Evolutionary conservation across 2,797 vertebrate genomes (phyloP), one percentile per base, ranked within the genome.

Genomic region (Hydrolagus colliei): DNA sequence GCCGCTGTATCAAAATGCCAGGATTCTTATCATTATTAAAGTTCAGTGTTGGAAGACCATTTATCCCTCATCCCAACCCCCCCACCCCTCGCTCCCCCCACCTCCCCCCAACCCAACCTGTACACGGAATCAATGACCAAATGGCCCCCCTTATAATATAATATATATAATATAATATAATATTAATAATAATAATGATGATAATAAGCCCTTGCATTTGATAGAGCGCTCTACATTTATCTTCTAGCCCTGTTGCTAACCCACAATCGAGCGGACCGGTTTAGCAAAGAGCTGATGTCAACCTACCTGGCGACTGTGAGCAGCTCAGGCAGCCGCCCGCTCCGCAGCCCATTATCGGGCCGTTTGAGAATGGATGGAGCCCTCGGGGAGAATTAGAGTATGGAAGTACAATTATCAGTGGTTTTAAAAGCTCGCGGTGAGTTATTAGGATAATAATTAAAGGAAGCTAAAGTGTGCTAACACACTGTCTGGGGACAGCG

Each of bases 311-410:
- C 18, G 20, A 20, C 41, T n/a, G n/a, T 20, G 74, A 4, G 4
- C 18, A 20, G 59, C 14, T 1, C 73, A 27, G 11, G 27, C 12
- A 14, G n/a, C n/a, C 14, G 41, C 2, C 59, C 14, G 18, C 35
- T 16, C 74, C 59, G 1, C n/a, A 52, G 16, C 41, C 74, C 35
- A 75, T 75, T 52, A 75, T 8, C 9, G 20, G 74, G 14, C 74
- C 18, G 41, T 76, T 76, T 76, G 35, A 76, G 74, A 76, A 76
- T 76, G 74, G 11, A 16, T 59, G 41, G 74, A 76, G 59, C 74
- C 41, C 41, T 18, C 35, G 74, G 18, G 41, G 41, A 75, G 16
- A 18, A 73, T 73, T 73, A 27, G n/a, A 73, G 72, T 4, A 11
- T 27, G 11, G 72, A 27, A 73, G 22, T 32, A 32, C 22, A 32